Evolutionary conservation across 2,113 vertebrate genomes (phyloP), one percentile per base, ranked within the genome.

Genomic region (Cnemophilus loriae): DNA sequence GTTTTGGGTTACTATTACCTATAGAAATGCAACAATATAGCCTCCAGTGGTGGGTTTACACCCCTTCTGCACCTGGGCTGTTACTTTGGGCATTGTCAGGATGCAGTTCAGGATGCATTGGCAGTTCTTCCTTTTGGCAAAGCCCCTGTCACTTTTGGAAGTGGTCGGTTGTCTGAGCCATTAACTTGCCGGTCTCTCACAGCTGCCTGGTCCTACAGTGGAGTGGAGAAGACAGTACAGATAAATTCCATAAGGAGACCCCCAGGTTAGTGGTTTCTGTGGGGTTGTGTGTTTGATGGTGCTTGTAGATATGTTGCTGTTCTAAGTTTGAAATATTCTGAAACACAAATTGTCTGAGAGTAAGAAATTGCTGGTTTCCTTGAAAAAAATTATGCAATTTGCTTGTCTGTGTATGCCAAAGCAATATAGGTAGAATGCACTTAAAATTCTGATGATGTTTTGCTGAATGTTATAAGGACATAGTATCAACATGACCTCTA

Each of bases 111-210:
- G n/a, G n/a, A n/a, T n/a, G n/a, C n/a, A n/a, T n/a, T n/a, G n/a
- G n/a, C n/a, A n/a, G n/a, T n/a, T n/a, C n/a, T n/a, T n/a, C n/a
- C n/a, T n/a, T n/a, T n/a, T n/a, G n/a, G 61, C 37, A 10, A 59
- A 59, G 53, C 17, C 5, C 14, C 6, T 0, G 0, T 11, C 0
- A 0, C 21, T 44, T 76, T 50, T 37, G 37, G 37, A 50, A 37
- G 16, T 50, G 32, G 9, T 59, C 16, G 13, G 11, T 50, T 67
- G 20, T 26, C 26, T 42, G 52, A 76, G 17, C 61, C 21, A 11
- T 37, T 21, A 3, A 22, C 22, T 59, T 59, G 17, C 32, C 42
- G 22, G 35, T 49, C 52, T 50, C 44, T 76, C 71, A 17, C 16
- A 37, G 44, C 3, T 35, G 16, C 30, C 37, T 85, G 32, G 24